Base-by-base conservation (phyloP, 2,888 invertebrate genomes). In the Folsomia manolachei region DNA sequence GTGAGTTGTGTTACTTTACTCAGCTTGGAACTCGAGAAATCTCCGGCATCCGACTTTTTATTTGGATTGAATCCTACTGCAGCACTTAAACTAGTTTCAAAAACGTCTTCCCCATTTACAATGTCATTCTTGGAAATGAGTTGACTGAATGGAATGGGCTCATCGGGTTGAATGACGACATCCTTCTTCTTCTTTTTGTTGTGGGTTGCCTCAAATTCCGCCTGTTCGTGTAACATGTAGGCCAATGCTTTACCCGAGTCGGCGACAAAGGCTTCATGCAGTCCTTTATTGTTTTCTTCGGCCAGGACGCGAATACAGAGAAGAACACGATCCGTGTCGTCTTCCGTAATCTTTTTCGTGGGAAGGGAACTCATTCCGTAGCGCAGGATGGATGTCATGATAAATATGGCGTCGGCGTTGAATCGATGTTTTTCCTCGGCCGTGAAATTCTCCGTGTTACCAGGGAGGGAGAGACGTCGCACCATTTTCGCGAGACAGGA, bases 1-100 rank as follows among this genome's bases (percentile, higher is more conserved):
- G 99, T 98, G 82, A 99, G 87, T 84, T 99, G 99, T 52, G 96
- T 95, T 77, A 96, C 95, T 84, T 88, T 88, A 82, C 86, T 88
- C 14, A 88, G 83, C 81, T 88, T 88, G 26, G 87, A 86, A 11
- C 86, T 83, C 25, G 86, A 84, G 51, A 86, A 81, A 78, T 85
- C 84, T 65, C 85, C 84, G 24, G 83, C 82, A 52, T 85, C 85
- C 7, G 56, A 56, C 76, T 85, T 86, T 81, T 86, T 86, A n/a
- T n/a, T n/a, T 19, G 81, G 80, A 56, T 77, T 78, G 71, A 82
- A 92, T 61, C 92, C 92, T 73, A 97, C 87, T 0, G 96, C 97
- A 83, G 93, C 94, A 72, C 89, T 92, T 75, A 99, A 87, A 63
- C 97, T 94, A 60, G 94, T 89, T 84, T 99, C 98, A 85, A 99